A percentile compares a stretch with the other conserved stretches of the same genome.
Conservation (phyloP, 2,113 vertebrate genomes). For the Thymallus thymallus region DNA sequence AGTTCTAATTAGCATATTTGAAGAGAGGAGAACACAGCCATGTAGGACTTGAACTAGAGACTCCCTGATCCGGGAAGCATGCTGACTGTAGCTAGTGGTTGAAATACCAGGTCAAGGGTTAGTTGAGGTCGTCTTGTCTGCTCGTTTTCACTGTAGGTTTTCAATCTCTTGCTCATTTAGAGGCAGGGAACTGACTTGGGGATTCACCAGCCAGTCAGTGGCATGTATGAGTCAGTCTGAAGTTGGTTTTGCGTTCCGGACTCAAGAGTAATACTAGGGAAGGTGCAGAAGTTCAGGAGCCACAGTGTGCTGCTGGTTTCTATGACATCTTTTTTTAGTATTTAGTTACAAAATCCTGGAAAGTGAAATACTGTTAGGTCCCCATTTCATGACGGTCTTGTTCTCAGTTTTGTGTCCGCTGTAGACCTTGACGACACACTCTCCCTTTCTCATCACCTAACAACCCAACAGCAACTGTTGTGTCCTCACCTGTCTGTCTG, state of each 20-base stretch:
- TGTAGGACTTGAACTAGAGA: conserved; percentile 19
- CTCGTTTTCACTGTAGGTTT: background rate
- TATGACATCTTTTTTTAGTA: too few relatives aligned
- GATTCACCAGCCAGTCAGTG: background rate
- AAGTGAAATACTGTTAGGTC: too few relatives aligned
- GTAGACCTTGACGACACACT: too few relatives aligned
- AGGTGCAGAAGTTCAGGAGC: background rate
- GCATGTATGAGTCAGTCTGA: background rate
- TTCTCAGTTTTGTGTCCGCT: too few relatives aligned
- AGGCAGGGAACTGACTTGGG: background rate
- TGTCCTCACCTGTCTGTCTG: background rate
- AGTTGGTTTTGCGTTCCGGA: background rate
- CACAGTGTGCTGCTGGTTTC: too few relatives aligned
- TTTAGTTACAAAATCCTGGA: too few relatives aligned
- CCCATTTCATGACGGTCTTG: too few relatives aligned
- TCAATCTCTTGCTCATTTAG: conserved; percentile 8
- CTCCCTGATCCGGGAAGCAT: conserved; percentile 9
- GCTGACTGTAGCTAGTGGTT: background rate
- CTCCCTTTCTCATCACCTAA: conserved; percentile 10
- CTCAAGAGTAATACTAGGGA: background rate
- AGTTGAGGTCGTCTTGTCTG: too few relatives aligned
- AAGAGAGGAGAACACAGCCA: conserved; percentile 17
- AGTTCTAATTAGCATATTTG: too few relatives aligned
- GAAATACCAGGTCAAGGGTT: too few relatives aligned
- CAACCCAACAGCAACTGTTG: conserved; percentile 17